These are phyloP conservation scores for Anas acuta DNA, from an alignment of 2,797 vertebrate species.

Conservation along the genomic window DNA sequence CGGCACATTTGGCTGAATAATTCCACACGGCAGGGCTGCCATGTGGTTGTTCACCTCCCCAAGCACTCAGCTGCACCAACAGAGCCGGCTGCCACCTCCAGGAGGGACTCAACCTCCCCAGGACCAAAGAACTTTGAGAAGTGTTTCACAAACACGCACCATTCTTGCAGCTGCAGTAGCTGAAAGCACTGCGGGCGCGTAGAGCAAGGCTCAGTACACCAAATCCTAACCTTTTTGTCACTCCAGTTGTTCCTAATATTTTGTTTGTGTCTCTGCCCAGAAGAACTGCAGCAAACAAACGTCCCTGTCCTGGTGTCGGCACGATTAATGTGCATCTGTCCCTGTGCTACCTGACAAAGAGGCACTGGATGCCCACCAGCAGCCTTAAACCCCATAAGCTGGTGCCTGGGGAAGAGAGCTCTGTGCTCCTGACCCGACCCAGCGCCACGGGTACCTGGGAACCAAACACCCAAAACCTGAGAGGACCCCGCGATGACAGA, in stretches of 20 bases:
- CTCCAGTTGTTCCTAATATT: neutral
- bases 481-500: neutral
- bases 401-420: neutral
- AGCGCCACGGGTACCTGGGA: neutral
- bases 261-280: no score
- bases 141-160: neutral
- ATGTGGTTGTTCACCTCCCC: neutral
- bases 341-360: neutral
- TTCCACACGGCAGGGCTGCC: neutral
- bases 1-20: neutral
- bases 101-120: neutral
- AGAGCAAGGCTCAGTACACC: neutral
- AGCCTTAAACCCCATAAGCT: neutral
- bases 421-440: neutral
- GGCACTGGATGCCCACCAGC: neutral
- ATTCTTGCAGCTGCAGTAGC: neutral
- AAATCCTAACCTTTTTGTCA: neutral
- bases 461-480: neutral
- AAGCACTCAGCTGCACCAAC: neutral
- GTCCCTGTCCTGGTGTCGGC: neutral
- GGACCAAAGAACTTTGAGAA: neutral
- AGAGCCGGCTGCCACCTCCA: neutral
- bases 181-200: neutral
- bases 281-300: neutral
- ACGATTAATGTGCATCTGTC: neutral